Evolutionary conservation across 2,888 invertebrate species (phyloP).

Genomic region (Geotrupes spiniger): DNA sequence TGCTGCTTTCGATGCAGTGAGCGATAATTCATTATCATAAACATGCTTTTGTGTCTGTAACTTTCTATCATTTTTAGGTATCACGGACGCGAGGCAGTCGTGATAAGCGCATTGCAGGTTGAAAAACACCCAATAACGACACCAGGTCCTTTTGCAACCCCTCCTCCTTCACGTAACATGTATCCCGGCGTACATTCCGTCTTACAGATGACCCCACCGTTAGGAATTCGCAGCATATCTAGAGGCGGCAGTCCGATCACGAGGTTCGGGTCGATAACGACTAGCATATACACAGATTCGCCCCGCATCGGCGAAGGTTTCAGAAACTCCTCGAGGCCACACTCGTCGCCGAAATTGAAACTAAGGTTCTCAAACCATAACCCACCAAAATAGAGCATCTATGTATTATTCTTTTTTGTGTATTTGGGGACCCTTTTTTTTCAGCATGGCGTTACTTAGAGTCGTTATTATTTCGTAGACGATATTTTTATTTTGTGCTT

Average conservation of each 20-base stretch:
- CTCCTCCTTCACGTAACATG: conserved; percentile 63
- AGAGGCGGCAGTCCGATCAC: conserved; percentile 57
- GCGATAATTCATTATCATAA: no score
- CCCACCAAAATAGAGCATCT: conserved; percentile 14
- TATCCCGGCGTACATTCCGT: conserved; percentile 45
- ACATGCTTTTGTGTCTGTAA: no score
- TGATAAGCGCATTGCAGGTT: conserved; percentile 89
- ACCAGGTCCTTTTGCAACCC: conserved; percentile 77
- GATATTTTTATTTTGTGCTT: background rate
- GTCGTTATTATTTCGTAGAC: background rate
- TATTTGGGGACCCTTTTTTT: background rate
- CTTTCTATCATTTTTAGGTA: conserved; percentile 61
- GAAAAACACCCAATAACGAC: conserved; percentile 88
- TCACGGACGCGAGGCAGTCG: conserved; percentile 88
- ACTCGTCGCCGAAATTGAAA: conserved; percentile 87
- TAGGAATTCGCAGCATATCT: conserved; percentile 49
- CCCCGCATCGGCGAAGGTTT: conserved; percentile 56
- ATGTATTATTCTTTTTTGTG: conserved; percentile 14
- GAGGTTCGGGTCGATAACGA: conserved; percentile 61
- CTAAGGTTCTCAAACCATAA: conserved; percentile 65
- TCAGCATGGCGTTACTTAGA: background rate
- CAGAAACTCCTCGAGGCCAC: conserved; percentile 59
- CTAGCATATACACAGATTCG: conserved; percentile 58
- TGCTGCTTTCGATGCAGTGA: background rate
- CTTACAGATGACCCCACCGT: conserved; percentile 68